These are phyloP conservation scores for Stegophylla sp. DNA, from an alignment of 2,888 invertebrate species.

Conservation along the genomic window DNA sequence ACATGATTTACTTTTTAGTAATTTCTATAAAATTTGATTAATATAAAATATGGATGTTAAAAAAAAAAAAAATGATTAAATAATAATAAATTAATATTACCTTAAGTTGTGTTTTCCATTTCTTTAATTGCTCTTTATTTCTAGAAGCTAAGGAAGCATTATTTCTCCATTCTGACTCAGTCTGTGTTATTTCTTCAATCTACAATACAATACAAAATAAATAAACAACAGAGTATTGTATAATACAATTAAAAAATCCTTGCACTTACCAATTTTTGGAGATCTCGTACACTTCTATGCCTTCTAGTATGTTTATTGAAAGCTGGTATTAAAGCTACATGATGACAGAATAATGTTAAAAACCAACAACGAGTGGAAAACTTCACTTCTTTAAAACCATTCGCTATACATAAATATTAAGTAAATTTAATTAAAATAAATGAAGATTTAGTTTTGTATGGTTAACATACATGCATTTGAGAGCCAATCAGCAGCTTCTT, in stretches of 20 bases:
- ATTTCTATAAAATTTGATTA: constrained; percentile 61
- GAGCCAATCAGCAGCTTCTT: constrained; percentile 81
- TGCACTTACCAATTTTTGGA: constrained; percentile 77
- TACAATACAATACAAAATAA: constrained; percentile 55
- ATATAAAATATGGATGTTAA: neutral
- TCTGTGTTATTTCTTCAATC: constrained; percentile 78
- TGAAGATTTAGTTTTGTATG: neutral
- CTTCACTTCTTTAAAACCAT: constrained; percentile 73
- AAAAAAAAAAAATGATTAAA: neutral
- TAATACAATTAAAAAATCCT: constrained; percentile 15
- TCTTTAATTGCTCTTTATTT: constrained; percentile 82
- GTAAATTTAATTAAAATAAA: neutral
- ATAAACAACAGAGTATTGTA: neutral
- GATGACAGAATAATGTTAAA: constrained; percentile 91
- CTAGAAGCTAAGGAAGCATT: constrained; percentile 74
- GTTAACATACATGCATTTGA: constrained; percentile 70
- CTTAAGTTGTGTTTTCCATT: constrained; percentile 88
- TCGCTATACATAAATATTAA: constrained; percentile 14
- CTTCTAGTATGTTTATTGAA: constrained; percentile 83
- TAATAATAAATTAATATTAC: constrained; percentile 59
- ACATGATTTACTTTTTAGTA: constrained; percentile 77
- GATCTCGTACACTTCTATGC: constrained; percentile 78
- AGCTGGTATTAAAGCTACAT: constrained; percentile 87
- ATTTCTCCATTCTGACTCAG: constrained; percentile 83
- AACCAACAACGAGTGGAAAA: constrained; percentile 98